A percentile compares a stretch with the other conserved stretches of the same genome.
phyloP scores from a whole-genome alignment of 2,888 invertebrate genomes.

The Epinotia nisella region DNA sequence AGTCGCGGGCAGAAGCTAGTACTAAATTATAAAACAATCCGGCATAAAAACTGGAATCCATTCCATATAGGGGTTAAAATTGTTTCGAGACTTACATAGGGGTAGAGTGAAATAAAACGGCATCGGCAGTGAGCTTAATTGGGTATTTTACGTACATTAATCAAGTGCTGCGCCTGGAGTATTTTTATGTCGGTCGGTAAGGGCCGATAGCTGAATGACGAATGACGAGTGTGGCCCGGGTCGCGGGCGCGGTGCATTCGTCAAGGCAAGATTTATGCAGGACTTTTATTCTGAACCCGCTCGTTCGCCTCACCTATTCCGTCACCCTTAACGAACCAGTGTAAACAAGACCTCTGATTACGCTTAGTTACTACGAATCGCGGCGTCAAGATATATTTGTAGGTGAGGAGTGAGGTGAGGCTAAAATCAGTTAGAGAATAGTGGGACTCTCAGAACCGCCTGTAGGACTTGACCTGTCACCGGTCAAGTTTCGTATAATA shows the following conservation, averaged over 20 bases:
- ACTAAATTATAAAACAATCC: too few species aligned
- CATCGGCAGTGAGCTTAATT: constrained; percentile 76
- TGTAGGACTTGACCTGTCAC: too few species aligned
- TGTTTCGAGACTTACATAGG: constrained; percentile 57
- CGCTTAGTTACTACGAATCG: too few species aligned
- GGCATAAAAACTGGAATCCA: not conserved
- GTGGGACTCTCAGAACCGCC: too few species aligned
- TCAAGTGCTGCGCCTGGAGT: constrained; percentile 76
- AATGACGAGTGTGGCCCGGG: constrained; percentile 65
- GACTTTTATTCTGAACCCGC: not conserved
- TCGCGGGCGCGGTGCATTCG: constrained; percentile 67
- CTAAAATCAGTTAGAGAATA: too few species aligned
- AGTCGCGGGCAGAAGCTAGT: too few species aligned
- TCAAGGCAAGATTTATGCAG: constrained; percentile 59
- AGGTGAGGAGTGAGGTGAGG: too few species aligned
- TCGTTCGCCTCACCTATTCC: too few species aligned
- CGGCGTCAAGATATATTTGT: too few species aligned
- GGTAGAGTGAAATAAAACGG: constrained; percentile 73
- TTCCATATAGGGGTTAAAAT: not conserved
- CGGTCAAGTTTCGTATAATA: not conserved
- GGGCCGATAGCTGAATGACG: constrained; percentile 70
- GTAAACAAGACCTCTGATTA: too few species aligned
- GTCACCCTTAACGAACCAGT: too few species aligned
- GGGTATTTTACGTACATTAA: constrained; percentile 83
- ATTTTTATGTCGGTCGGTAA: constrained; percentile 73